Percentiles rank a stretch among this genome's conserved stretches.
phyloP scores from a whole-genome alignment of 2,888 invertebrate species.

The Drosophila peninsularis region DNA sequence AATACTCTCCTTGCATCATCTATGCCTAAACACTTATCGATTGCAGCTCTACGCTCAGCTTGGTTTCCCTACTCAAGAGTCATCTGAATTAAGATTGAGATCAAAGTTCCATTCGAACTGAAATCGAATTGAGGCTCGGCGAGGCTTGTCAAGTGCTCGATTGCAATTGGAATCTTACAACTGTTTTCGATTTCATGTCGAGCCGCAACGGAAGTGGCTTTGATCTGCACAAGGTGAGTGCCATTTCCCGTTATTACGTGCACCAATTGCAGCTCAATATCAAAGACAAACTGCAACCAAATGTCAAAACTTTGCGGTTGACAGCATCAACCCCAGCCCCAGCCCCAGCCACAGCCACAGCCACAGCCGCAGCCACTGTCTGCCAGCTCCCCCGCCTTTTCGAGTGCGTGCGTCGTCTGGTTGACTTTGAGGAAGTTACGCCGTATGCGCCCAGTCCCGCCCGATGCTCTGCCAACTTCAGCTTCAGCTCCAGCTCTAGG shows the following conservation, averaged over 20 bases:
- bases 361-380: neutral
- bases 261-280: constrained; percentile 49
- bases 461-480: constrained; percentile 7
- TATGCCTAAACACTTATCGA: too few relatives aligned
- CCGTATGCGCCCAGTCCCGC: constrained; percentile 31
- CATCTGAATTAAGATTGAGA: too few relatives aligned
- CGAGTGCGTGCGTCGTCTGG: constrained; percentile 39
- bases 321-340: constrained; percentile 19
- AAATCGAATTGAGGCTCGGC: constrained; percentile 1
- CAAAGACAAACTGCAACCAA: constrained; percentile 55
- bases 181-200: constrained; percentile 21
- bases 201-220: constrained; percentile 29
- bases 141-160: constrained; percentile 9
- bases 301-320: constrained; percentile 58
- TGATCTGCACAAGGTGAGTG: constrained; percentile 25
- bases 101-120: neutral
- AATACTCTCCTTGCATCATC: too few relatives aligned
- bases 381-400: neutral
- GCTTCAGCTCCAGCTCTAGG: constrained; percentile 24
- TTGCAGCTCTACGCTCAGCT: too few relatives aligned
- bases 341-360: neutral
- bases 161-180: constrained; percentile 16
- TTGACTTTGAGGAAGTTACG: constrained; percentile 53
- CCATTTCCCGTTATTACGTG: constrained; percentile 57
- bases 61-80: too few relatives aligned